These are phyloP conservation scores for Heterochromis multidens DNA, from an alignment of 2,113 vertebrate species.

Conservation along the genomic window DNA sequence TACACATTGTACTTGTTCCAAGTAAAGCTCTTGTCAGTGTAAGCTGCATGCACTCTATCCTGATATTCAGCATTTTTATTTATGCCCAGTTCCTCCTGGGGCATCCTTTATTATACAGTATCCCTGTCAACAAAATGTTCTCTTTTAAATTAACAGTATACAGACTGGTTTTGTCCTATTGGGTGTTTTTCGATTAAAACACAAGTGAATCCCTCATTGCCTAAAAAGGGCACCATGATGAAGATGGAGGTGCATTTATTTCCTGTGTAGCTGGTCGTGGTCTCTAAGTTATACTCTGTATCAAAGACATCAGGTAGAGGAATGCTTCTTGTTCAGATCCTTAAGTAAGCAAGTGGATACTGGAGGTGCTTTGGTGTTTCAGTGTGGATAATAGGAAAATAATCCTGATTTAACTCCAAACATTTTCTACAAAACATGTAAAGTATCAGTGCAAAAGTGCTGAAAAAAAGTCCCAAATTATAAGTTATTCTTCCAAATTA, in stretches of 20 bases:
- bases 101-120: constrained; percentile 34
- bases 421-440: neutral
- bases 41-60: constrained; percentile 12
- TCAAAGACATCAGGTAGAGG: neutral
- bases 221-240: neutral
- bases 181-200: constrained; percentile 18
- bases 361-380: neutral
- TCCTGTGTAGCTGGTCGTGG: constrained; percentile 14
- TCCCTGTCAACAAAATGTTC: constrained; percentile 32
- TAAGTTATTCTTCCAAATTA: neutral
- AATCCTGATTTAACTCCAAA: neutral
- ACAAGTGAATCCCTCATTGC: neutral
- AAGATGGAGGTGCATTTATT: constrained; percentile 4
- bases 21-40: constrained; percentile 36
- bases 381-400: neutral
- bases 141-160: constrained; percentile 9
- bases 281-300: constrained; percentile 42
- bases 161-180: neutral
- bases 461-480: neutral
- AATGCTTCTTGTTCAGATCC: neutral
- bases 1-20: constrained; percentile 42
- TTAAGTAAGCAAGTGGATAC: neutral
- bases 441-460: neutral
- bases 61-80: constrained; percentile 55
- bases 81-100: constrained; percentile 34